A percentile compares a stretch with the other conserved stretches of the same genome.
phyloP scores from a whole-genome alignment of 2,888 invertebrate genomes.

The Amphipoea lucens region DNA sequence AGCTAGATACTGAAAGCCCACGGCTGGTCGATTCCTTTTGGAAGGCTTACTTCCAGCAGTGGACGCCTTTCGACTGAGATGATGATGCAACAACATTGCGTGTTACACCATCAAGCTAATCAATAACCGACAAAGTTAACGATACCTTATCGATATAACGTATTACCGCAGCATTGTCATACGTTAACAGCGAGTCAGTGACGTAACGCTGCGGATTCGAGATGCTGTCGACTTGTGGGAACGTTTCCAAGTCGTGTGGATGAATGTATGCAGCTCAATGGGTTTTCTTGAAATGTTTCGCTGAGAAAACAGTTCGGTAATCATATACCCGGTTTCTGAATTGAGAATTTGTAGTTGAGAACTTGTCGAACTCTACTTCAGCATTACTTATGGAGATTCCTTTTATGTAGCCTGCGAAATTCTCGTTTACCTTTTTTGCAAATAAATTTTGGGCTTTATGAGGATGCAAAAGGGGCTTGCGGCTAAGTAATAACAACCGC shows the following conservation, averaged over 20 bases:
- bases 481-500: background rate
- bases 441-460: background rate
- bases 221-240: conserved; percentile 52
- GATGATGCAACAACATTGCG: conserved; percentile 1
- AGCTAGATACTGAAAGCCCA: background rate
- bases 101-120: conserved; percentile 42
- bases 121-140: conserved; percentile 35
- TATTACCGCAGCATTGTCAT: conserved; percentile 67
- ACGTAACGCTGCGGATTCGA: conserved; percentile 66
- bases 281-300: conserved; percentile 1
- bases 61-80: background rate
- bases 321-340: background rate
- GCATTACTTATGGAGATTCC: background rate
- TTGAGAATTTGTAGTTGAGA: background rate
- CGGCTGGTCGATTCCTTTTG: too few relatives aligned
- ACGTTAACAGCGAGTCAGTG: conserved; percentile 48
- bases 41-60: too few relatives aligned
- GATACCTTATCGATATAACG: conserved; percentile 64
- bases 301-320: background rate
- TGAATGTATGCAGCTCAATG: conserved; percentile 34
- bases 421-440: background rate
- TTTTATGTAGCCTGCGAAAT: background rate
- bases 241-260: conserved; percentile 58
- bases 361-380: background rate
- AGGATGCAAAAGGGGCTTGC: background rate